phyloP scores from a whole-genome alignment of 2,113 vertebrate genomes.

The Limanda limanda region DNA sequence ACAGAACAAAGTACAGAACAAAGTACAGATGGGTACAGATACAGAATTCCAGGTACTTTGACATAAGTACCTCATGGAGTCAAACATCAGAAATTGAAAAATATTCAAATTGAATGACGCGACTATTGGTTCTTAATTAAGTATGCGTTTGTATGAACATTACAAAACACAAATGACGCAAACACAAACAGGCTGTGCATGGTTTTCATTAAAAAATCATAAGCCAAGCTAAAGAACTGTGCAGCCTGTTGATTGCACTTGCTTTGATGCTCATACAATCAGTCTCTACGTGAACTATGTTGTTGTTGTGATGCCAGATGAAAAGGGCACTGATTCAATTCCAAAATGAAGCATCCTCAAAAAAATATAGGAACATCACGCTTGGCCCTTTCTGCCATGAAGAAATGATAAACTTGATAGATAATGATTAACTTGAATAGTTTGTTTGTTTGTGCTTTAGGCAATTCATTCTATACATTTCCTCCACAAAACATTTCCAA shows the following conservation, averaged over 20 bases:
- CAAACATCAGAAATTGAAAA: neutral
- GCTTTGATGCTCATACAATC: neutral
- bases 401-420: neutral
- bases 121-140: slow-evolving; percentile 1
- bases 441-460: neutral
- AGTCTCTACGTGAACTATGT: slow-evolving; percentile 5
- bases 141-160: neutral
- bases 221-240: neutral
- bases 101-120: neutral
- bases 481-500: neutral
- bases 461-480: neutral
- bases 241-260: slow-evolving; percentile 17
- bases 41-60: no score
- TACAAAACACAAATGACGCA: slow-evolving; percentile 6
- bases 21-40: no score
- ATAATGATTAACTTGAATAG: neutral
- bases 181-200: neutral
- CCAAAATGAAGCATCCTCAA: neutral
- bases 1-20: no score
- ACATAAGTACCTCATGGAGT: neutral
- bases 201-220: slow-evolving; percentile 13
- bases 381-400: no score
- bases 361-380: neutral
- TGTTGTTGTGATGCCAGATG: neutral
- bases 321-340: neutral